phyloP scores from a whole-genome alignment of 1,140 invertebrate genomes.

The Lepidotrigona ventralis region DNA sequence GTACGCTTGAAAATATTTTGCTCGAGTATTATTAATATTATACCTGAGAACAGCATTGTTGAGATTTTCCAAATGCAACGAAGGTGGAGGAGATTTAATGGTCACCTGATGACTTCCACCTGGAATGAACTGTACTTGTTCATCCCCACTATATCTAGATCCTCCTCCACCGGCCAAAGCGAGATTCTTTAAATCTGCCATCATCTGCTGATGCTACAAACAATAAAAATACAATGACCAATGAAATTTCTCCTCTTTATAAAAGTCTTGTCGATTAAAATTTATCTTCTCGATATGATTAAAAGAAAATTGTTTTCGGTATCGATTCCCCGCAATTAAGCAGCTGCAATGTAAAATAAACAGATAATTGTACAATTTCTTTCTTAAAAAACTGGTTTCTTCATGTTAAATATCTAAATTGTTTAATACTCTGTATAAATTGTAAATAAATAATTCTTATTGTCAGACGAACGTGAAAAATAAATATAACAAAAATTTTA shows the following conservation, averaged over 20 bases:
- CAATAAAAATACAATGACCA: neutral
- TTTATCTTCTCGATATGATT: neutral
- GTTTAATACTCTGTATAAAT: neutral
- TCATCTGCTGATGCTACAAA: slow-evolving; percentile 69
- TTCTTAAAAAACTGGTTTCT: neutral
- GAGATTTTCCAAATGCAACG: slow-evolving; percentile 74
- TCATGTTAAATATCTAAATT: neutral
- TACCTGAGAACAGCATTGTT: slow-evolving; percentile 75
- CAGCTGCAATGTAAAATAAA: neutral
- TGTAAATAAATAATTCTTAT: neutral
- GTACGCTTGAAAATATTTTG: neutral
- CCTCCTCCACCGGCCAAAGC: slow-evolving; percentile 63
- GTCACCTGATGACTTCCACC: slow-evolving; percentile 77
- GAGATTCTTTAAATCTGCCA: slow-evolving; percentile 77
- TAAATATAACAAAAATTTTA: neutral
- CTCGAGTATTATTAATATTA: neutral
- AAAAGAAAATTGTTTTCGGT: too few relatives aligned
- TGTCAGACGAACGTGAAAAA: neutral
- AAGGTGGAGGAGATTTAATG: slow-evolving; percentile 74
- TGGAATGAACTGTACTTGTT: slow-evolving; percentile 77
- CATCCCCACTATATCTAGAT: slow-evolving; percentile 75
- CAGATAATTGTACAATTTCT: neutral
- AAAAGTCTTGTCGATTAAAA: neutral
- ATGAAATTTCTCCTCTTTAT: neutral
- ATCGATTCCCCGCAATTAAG: too few relatives aligned